Evolutionary conservation across 2,113 vertebrate genomes (phyloP).

Genomic region (Cheirogaleus medius): DNA sequence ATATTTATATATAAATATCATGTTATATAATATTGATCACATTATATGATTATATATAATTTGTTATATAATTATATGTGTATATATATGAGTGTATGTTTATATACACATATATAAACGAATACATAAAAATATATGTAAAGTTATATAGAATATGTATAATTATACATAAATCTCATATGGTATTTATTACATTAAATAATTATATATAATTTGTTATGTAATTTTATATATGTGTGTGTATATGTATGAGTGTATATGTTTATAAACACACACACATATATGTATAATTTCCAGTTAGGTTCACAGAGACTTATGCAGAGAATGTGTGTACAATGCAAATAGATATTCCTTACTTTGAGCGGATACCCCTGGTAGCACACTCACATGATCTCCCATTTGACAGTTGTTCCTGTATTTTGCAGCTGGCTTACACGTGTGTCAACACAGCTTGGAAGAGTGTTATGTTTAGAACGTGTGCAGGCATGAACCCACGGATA

Average conservation of each 20-base stretch:
- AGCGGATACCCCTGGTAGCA: accelerated
- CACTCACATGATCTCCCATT: not conserved
- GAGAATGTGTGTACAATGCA: not conserved
- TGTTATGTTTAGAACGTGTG: accelerated
- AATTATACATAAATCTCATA: not conserved
- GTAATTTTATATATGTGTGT: not conserved
- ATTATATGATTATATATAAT: not conserved
- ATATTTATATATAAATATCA: not conserved
- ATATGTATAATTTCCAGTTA: not conserved
- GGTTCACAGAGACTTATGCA: not conserved
- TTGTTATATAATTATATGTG: not conserved
- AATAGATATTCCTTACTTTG: not conserved
- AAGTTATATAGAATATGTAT: not conserved
- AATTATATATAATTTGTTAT: not conserved
- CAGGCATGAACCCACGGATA: not conserved
- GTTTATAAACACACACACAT: no score
- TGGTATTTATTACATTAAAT: not conserved
- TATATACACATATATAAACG: no score
- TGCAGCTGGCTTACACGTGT: no score
- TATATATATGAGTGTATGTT: not conserved
- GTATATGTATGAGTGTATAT: no score
- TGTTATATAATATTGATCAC: not conserved
- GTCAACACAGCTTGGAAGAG: not conserved
- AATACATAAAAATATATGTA: not conserved
- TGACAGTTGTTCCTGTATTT: accelerated